A percentile compares a stretch with the other conserved stretches of the same genome.
These are phyloP conservation scores for Pachycephus smyrnensis DNA, from an alignment of 2,888 invertebrate species.

Conservation along the genomic window DNA sequence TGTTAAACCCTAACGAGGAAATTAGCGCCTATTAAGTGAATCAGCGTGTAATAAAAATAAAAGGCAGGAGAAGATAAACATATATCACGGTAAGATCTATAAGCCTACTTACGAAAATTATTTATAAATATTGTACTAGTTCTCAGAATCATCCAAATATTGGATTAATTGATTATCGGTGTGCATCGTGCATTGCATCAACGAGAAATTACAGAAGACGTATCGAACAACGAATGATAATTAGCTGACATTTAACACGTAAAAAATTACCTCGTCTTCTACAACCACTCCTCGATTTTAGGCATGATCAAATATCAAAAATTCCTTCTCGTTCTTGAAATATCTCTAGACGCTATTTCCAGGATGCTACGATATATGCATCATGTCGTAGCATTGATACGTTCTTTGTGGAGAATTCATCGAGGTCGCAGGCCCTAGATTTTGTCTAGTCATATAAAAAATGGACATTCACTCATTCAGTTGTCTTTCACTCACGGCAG, in stretches of 20 bases:
- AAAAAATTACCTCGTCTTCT: neutral
- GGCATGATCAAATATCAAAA: neutral
- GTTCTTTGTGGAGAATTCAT: neutral
- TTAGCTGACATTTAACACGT: neutral
- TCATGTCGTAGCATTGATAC: neutral
- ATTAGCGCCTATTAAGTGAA: neutral
- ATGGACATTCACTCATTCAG: neutral
- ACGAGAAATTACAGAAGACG: too few species aligned
- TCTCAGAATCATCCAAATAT: neutral
- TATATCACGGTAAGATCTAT: neutral
- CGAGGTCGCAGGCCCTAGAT: neutral
- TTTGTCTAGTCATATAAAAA: neutral
- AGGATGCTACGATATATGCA: neutral
- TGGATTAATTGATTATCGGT: too few species aligned
- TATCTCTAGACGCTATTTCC: neutral
- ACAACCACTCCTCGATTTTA: neutral
- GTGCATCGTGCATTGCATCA: too few species aligned
- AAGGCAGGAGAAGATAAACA: neutral
- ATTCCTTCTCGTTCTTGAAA: neutral
- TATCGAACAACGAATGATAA: neutral
- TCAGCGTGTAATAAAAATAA: neutral
- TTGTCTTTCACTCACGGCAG: neutral
- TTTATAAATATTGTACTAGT: neutral
- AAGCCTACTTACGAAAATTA: neutral
- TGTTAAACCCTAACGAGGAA: neutral